These are phyloP conservation scores for Peromyscus aztecus DNA, from an alignment of 2,797 vertebrate genomes.

Conservation along the genomic window DNA sequence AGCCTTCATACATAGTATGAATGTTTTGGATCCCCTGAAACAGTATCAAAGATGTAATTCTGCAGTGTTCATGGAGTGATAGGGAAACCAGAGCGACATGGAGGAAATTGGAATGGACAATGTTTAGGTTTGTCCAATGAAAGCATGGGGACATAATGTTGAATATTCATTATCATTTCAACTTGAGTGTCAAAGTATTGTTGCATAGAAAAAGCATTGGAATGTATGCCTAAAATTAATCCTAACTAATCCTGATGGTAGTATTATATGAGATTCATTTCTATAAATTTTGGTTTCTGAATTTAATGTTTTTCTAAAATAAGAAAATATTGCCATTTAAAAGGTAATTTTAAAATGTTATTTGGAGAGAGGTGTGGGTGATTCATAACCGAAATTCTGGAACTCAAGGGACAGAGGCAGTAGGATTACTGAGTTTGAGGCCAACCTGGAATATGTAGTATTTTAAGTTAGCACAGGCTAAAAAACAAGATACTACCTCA, in stretches of 20 bases:
- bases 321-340: background rate
- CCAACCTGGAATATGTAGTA: background rate
- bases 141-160: background rate
- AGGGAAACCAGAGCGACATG: background rate
- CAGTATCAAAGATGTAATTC: background rate
- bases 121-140: conserved; percentile 8
- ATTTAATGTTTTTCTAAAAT: conserved; percentile 18
- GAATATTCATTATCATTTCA: conserved; percentile 34
- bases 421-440: background rate
- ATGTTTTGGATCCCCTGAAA: background rate
- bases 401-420: background rate
- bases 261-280: background rate
- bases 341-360: conserved; percentile 16
- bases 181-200: conserved; percentile 14
- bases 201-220: background rate
- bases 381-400: background rate
- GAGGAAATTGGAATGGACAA: background rate
- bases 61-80: background rate
- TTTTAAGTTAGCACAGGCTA: background rate
- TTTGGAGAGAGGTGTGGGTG: background rate
- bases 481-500: background rate
- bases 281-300: background rate
- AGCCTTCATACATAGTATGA: background rate
- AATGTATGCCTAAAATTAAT: conserved; percentile 14
- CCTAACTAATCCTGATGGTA: background rate